Conservation (phyloP, 2,797 vertebrate species). For the Darevskia mixta region DNA sequence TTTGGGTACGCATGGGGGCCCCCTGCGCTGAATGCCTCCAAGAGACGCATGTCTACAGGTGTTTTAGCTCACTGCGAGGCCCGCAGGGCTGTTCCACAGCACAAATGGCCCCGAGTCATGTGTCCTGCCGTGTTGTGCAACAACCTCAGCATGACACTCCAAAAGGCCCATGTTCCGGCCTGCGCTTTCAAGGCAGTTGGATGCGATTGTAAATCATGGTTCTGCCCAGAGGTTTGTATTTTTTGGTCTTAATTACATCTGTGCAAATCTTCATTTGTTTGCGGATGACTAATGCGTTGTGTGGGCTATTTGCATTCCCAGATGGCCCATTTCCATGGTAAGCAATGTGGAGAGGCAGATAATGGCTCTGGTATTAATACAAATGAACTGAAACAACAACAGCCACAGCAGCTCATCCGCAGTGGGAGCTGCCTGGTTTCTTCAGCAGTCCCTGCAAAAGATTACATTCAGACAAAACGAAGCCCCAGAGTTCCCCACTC, state of each 20-base stretch:
- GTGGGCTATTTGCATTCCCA: slow-evolving; percentile 76
- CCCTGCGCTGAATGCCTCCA: no score
- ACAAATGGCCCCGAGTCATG: neutral
- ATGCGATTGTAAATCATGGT: slow-evolving; percentile 76
- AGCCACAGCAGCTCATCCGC: neutral
- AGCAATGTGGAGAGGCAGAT: slow-evolving; percentile 51
- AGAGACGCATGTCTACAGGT: neutral
- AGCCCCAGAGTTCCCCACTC: neutral
- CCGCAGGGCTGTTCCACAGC: slow-evolving; percentile 46
- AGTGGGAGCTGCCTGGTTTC: slow-evolving; percentile 22
- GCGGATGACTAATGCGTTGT: slow-evolving; percentile 66
- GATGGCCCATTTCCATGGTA: slow-evolving; percentile 70
- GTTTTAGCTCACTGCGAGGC: slow-evolving; percentile 48
- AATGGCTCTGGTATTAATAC: slow-evolving; percentile 52
- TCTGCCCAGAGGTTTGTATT: slow-evolving; percentile 74
- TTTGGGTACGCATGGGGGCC: no score
- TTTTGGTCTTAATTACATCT: slow-evolving; percentile 79
- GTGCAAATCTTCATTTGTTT: slow-evolving; percentile 80
- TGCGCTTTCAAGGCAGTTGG: slow-evolving; percentile 69
- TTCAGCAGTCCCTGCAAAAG: slow-evolving; percentile 34
- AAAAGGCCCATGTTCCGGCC: slow-evolving; percentile 57
- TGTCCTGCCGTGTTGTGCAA: slow-evolving; percentile 58
- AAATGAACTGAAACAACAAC: slow-evolving; percentile 59
- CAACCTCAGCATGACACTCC: slow-evolving; percentile 64
- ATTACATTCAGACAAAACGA: neutral